A percentile compares a stretch with the other conserved stretches of the same genome.
Evolutionary conservation across 2,113 vertebrate genomes (phyloP).

Genomic region (Oryzias woworae): DNA sequence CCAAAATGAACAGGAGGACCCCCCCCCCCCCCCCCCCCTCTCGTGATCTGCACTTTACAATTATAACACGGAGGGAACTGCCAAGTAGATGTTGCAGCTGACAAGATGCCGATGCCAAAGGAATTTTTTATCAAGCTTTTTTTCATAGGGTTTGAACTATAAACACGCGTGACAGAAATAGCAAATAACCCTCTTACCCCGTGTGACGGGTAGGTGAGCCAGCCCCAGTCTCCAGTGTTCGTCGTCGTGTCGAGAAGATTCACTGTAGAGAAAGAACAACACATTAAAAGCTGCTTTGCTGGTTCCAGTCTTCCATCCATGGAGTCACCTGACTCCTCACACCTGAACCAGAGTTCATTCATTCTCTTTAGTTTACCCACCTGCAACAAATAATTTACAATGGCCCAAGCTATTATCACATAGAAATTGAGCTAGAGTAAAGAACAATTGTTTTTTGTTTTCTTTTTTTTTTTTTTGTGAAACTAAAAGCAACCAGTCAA

Average conservation of each 20-base stretch:
- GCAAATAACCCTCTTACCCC: slow-evolving; percentile 79
- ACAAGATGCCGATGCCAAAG: neutral
- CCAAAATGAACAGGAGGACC: too few species aligned
- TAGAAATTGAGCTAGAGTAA: too few species aligned
- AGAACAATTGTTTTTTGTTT: too few species aligned
- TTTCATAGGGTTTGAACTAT: neutral
- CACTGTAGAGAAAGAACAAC: slow-evolving; percentile 81
- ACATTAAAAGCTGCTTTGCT: slow-evolving; percentile 23
- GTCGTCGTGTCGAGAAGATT: slow-evolving; percentile 92
- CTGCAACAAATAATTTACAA: too few species aligned
- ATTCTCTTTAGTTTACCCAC: too few species aligned
- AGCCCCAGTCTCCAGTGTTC: slow-evolving; percentile 93
- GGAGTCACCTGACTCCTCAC: slow-evolving; percentile 37
- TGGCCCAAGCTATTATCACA: too few species aligned
- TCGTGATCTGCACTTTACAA: neutral
- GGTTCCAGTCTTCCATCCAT: slow-evolving; percentile 24
- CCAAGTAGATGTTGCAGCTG: neutral
- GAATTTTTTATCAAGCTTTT: neutral
- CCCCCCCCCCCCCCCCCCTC: too few species aligned
- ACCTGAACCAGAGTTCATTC: neutral
- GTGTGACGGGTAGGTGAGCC: slow-evolving; percentile 91
- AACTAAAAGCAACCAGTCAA: too few species aligned
- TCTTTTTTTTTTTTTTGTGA: too few species aligned
- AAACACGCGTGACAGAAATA: neutral
- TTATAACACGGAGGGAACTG: neutral